Evolutionary conservation across 2,797 vertebrate species (phyloP).

Genomic region (Pangasius mekongensis): DNA sequence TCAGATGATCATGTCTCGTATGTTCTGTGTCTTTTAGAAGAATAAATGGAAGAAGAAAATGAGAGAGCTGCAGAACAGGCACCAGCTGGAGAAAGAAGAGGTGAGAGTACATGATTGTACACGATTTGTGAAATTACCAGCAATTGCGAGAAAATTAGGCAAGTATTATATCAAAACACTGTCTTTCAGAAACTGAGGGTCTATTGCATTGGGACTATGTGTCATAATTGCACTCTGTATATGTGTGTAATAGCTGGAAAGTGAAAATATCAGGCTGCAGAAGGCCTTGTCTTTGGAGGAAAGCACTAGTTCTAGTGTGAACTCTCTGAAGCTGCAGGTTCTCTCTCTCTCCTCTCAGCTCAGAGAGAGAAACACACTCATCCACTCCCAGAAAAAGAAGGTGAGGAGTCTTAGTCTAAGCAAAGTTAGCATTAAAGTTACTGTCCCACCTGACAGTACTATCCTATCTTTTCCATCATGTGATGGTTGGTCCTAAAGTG

Average conservation of each 20-base stretch:
- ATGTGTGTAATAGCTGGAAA: conserved; percentile 62
- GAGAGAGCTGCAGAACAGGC: conserved; percentile 62
- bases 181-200: background rate
- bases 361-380: conserved; percentile 64
- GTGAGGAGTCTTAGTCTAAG: conserved; percentile 54
- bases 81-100: conserved; percentile 63
- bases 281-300: conserved; percentile 65
- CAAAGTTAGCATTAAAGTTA: background rate
- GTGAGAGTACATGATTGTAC: conserved; percentile 51
- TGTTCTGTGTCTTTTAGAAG: conserved; percentile 64
- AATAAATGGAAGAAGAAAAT: conserved; percentile 67
- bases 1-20: background rate
- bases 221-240: conserved; percentile 25
- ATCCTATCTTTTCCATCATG: background rate
- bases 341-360: conserved; percentile 57
- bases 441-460: background rate
- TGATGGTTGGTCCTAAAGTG: background rate
- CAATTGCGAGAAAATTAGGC: background rate
- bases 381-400: conserved; percentile 65
- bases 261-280: conserved; percentile 63
- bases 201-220: background rate
- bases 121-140: background rate
- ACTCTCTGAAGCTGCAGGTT: conserved; percentile 59
- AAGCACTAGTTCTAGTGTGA: conserved; percentile 58
- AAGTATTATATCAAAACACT: background rate